These are phyloP conservation scores for Pachypsylla venusta DNA, from an alignment of 1,140 invertebrate genomes.

Conservation along the genomic window DNA sequence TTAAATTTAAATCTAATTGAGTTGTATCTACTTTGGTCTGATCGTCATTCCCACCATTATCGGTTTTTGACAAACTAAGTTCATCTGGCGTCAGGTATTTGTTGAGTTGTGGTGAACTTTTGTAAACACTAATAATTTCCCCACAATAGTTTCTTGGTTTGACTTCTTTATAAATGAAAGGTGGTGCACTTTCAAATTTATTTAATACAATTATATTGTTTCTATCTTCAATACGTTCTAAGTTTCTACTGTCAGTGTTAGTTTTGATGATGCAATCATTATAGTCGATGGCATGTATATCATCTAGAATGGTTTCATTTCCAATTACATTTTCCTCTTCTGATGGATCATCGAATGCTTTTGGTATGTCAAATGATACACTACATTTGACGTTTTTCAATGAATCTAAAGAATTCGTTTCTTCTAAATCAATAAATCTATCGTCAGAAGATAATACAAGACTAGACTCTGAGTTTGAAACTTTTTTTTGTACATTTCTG, in stretches of 20 bases:
- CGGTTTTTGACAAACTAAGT: not conserved
- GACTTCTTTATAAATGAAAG: not conserved
- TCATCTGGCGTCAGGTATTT: not conserved
- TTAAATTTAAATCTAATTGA: not conserved
- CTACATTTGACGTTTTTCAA: not conserved
- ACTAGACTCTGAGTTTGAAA: constrained; percentile 2
- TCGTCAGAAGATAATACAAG: not conserved
- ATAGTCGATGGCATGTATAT: not conserved
- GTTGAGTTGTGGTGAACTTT: not conserved
- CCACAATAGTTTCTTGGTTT: not conserved
- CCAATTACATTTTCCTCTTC: not conserved
- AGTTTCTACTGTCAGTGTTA: not conserved
- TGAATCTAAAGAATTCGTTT: not conserved
- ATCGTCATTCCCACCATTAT: not conserved
- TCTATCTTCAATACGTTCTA: not conserved
- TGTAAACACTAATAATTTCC: not conserved
- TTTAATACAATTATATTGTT: not conserved
- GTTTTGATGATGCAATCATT: not conserved
- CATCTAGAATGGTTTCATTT: not conserved
- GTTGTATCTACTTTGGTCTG: too few relatives aligned
- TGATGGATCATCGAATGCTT: not conserved
- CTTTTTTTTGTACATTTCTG: not conserved
- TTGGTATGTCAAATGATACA: not conserved
- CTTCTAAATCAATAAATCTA: not conserved
- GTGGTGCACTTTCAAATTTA: not conserved